Evolutionary conservation across 2,797 vertebrate genomes (phyloP), one percentile per base, ranked within the genome.

Genomic region (Paramormyrops hopkinsi): DNA sequence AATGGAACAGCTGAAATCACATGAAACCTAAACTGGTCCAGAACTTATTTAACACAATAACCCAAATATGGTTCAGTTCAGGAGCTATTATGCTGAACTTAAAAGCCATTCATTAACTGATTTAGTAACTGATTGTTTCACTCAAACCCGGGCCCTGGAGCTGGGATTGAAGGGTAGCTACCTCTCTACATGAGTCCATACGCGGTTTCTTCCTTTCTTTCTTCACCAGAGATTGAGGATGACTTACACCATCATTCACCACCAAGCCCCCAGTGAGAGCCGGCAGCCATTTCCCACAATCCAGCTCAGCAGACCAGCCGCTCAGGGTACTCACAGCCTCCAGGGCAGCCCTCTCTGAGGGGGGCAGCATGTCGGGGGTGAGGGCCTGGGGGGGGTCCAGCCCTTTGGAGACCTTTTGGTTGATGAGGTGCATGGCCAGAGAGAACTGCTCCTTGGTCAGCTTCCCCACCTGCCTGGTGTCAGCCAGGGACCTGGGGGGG

Each of bases 381-480:
- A 99, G 95, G 86, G 92, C 94, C 87, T 98, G 96, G 0, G 99
- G 99, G 46, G 98, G 98, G 89, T 99, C 99, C 12, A 97, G 91
- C 73, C 97, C 98, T 94, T 97, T 98, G 91, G 93, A 97, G 93
- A 98, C 96, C 91, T 98, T 98, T 96, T 98, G 98, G 53, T 99
- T 97, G 90, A 99, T 99, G 90, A 99, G 95, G 93, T 98, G 95
- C 98, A 99, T 98, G 91, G 99, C 98, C 22, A 99, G 94, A 14
- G 97, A 97, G 93, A 99, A 99, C 93, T 99, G 99, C 90, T 99
- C 99, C 90, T 96, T 96, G 93, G 93, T 98, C 89, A 99, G 95
- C 93, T 98, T 98, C 14, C 99, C 99, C 7, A 94, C 95, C 92
- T 97, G 96, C 90, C 97, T 96, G 0, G 97, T 99, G 93, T 99